A percentile compares a stretch with the other conserved stretches of the same genome.
phyloP scores from a whole-genome alignment of 2,113 vertebrate genomes.

The Pelecanus crispus region DNA sequence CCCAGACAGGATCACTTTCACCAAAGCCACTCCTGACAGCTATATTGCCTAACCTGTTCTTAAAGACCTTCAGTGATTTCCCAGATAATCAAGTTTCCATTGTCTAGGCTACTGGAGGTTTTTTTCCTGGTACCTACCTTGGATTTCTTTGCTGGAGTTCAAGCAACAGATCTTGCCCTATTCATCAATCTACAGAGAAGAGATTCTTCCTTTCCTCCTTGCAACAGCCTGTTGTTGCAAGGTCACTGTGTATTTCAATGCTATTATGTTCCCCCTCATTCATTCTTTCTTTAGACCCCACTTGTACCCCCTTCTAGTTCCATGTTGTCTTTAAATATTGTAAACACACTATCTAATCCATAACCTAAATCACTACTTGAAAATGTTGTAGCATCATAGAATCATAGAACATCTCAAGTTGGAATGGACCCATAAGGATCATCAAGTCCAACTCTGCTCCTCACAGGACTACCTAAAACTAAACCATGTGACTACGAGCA shows the following conservation, averaged over 20 bases:
- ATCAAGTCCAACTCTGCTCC: not conserved
- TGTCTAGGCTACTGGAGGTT: not conserved
- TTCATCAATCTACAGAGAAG: not conserved
- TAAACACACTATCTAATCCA: not conserved
- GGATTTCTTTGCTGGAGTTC: not conserved
- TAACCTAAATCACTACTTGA: not conserved
- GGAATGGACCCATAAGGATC: not conserved
- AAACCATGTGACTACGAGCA: not conserved
- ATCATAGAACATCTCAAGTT: not conserved
- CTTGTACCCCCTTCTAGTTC: not conserved
- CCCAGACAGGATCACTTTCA: not conserved
- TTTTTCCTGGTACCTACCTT: not conserved
- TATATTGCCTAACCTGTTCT: not conserved
- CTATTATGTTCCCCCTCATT: not conserved
- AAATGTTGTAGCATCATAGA: not conserved
- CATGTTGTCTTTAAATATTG: not conserved
- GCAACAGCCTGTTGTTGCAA: not conserved
- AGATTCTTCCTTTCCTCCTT: not conserved
- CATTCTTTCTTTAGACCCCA: not conserved
- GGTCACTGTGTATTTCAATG: not conserved
- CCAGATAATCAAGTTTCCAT: not conserved
- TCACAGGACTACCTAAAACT: not conserved
- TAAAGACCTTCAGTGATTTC: not conserved
- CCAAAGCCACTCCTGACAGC: not conserved
- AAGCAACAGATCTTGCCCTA: not conserved